Percentiles rank a stretch among this genome's conserved stretches.
phyloP scores from a whole-genome alignment of 2,888 invertebrate genomes.

The Drosophila percnosoma region DNA sequence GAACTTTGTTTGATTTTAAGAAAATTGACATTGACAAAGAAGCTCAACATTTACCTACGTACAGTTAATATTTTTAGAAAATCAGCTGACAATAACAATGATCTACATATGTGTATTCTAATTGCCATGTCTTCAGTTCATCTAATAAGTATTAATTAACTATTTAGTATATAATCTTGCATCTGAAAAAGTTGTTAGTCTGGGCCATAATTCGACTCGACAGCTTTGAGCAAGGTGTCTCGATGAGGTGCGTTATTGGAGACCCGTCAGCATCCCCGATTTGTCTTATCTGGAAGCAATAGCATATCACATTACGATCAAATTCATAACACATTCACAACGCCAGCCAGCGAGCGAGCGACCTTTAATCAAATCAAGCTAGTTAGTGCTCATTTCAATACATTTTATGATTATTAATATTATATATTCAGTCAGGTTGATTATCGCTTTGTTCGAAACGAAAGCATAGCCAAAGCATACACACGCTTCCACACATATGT shows the following conservation, averaged over 20 bases:
- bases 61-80: neutral
- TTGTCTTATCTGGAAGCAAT: constrained; percentile 40
- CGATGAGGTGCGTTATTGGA: constrained; percentile 18
- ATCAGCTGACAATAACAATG: neutral
- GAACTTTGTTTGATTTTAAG: neutral
- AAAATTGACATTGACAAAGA: neutral
- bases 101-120: neutral
- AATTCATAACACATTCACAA: constrained; percentile 29
- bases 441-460: constrained; percentile 70
- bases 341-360: constrained; percentile 11
- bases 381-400: constrained; percentile 74
- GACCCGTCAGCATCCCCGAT: constrained; percentile 30
- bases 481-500: constrained; percentile 47
- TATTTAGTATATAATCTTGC: neutral
- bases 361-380: constrained; percentile 75
- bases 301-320: constrained; percentile 72
- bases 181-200: constrained; percentile 10
- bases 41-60: neutral
- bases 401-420: constrained; percentile 78
- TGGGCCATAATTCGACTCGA: constrained; percentile 26
- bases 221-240: constrained; percentile 30
- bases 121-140: neutral
- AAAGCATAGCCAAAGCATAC: constrained; percentile 35
- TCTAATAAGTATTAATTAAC: neutral
- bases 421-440: constrained; percentile 69